Evolutionary conservation across 2,113 vertebrate genomes (phyloP).

Genomic region (Pituophis catenifer): DNA sequence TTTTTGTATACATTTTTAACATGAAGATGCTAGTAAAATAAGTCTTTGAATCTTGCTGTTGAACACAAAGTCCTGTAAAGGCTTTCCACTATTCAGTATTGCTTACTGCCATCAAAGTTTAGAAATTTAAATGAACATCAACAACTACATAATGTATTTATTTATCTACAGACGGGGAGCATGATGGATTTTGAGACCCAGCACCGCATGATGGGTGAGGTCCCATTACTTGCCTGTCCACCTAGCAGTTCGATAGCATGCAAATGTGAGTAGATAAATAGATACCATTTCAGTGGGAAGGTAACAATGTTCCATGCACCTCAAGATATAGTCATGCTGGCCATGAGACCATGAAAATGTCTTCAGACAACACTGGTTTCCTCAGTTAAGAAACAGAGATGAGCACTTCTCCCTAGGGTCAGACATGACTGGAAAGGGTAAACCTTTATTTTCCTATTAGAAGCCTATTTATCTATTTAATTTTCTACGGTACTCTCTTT

Average conservation of each 20-base stretch:
- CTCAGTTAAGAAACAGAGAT: not conserved
- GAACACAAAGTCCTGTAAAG: not conserved
- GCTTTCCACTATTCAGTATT: not conserved
- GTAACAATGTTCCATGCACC: not conserved
- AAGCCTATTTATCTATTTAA: not conserved
- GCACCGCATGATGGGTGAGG: accelerated
- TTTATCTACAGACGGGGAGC: not conserved
- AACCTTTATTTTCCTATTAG: not conserved
- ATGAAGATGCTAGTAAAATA: not conserved
- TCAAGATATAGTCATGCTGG: not conserved
- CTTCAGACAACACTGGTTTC: not conserved
- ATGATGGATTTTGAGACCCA: not conserved
- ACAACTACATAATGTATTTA: not conserved
- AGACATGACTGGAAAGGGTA: not conserved
- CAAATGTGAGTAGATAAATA: not conserved
- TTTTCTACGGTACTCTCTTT: not conserved
- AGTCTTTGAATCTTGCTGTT: not conserved
- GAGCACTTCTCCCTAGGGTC: not conserved
- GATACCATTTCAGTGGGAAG: not conserved
- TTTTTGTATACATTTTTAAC: not conserved
- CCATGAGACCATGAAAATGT: not conserved
- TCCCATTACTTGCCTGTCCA: not conserved
- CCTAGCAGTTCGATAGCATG: not conserved
- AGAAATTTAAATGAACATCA: not conserved
- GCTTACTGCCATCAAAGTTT: not conserved